Conservation (phyloP, 2,113 vertebrate species). For the Cricetomys ansorgei region DNA sequence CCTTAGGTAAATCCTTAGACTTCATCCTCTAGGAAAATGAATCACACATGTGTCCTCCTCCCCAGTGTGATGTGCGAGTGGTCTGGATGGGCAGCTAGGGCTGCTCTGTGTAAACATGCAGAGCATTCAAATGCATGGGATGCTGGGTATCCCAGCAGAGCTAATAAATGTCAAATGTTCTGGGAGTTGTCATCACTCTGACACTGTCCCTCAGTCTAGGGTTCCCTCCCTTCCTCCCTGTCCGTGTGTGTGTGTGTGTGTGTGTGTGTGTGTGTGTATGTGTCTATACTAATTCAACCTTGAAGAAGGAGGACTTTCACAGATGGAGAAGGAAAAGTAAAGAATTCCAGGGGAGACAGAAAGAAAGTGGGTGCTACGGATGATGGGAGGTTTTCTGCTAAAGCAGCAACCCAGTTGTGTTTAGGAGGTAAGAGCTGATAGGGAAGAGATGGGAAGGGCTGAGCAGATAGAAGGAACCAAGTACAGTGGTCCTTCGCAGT, state of each 20-base stretch:
- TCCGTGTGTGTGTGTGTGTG: background rate
- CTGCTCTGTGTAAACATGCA: conserved; percentile 55
- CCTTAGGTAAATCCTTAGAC: conserved; percentile 82
- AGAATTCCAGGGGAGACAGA: background rate
- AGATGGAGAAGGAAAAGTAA: background rate
- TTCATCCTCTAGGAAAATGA: conserved; percentile 81
- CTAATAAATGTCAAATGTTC: conserved; percentile 66
- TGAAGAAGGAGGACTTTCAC: conserved; percentile 15
- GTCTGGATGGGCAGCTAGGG: background rate
- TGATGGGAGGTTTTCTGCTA: background rate
- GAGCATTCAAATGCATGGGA: conserved; percentile 57
- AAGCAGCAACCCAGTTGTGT: background rate
- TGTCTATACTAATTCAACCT: conserved; percentile 28
- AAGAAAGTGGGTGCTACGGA: background rate
- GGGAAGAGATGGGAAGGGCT: background rate
- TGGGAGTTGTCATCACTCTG: background rate
- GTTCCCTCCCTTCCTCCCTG: background rate
- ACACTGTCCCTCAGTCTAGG: background rate
- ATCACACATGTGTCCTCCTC: conserved; percentile 81
- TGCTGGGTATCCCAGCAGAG: conserved; percentile 9
- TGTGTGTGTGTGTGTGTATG: background rate
- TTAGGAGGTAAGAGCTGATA: background rate
- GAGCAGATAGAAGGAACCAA: background rate
- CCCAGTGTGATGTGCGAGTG: conserved; percentile 46
- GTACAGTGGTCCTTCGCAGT: background rate